A percentile compares a stretch with the other conserved stretches of the same genome.
Evolutionary conservation across 2,113 vertebrate species (phyloP).

Genomic region (Dasypus novemcinctus): DNA sequence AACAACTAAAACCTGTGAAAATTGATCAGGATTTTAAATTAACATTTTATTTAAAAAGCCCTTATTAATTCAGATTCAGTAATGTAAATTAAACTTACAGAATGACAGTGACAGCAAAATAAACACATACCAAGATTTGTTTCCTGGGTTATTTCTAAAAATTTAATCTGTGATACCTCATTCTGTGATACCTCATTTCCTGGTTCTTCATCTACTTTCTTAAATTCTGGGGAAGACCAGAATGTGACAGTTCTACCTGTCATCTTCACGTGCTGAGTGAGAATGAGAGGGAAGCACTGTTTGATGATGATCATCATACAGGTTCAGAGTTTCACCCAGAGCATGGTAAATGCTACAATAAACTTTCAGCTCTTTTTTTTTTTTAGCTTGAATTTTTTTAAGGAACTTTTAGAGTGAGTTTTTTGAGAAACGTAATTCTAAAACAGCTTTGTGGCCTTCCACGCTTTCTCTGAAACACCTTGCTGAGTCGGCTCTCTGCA

Average conservation of each 20-base stretch:
- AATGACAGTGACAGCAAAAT: neutral
- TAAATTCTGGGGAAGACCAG: neutral
- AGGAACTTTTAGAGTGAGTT: neutral
- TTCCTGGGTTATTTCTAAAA: neutral
- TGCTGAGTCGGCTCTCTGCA: no score
- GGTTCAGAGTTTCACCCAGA: neutral
- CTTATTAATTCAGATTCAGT: neutral
- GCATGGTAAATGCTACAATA: neutral
- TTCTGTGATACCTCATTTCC: neutral
- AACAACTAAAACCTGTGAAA: neutral
- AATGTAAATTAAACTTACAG: conserved; percentile 4
- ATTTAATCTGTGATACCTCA: neutral
- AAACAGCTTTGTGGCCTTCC: neutral
- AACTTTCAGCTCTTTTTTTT: no score
- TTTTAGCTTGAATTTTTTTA: neutral
- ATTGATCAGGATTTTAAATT: neutral
- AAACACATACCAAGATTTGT: neutral
- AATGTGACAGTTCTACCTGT: neutral
- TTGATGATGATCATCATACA: neutral
- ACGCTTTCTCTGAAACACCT: neutral
- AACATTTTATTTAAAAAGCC: neutral
- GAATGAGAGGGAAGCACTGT: neutral
- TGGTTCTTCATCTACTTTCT: neutral
- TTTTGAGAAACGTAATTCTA: neutral
- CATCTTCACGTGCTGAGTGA: neutral